Conservation (phyloP, 2,797 vertebrate genomes). For the Squalus acanthias region DNA sequence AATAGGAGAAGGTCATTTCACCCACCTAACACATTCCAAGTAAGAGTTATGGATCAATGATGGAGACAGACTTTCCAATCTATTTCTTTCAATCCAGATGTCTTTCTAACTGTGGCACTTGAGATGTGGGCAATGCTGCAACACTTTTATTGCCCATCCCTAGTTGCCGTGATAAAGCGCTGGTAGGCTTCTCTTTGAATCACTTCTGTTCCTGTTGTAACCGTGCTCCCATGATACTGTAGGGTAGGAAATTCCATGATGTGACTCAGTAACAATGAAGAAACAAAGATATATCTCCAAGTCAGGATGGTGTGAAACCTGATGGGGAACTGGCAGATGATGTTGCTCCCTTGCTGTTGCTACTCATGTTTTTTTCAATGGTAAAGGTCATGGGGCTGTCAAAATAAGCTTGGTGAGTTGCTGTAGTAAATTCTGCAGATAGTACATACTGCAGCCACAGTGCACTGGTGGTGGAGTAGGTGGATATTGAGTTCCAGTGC, state of each 20-base stretch:
- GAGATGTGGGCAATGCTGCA: neutral
- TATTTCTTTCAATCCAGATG: neutral
- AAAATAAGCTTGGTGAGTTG: neutral
- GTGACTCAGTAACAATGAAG: neutral
- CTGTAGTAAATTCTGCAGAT: neutral
- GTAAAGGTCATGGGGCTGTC: neutral
- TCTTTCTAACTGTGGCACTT: neutral
- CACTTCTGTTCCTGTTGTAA: too few relatives aligned
- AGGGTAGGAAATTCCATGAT: neutral
- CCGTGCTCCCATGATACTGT: neutral
- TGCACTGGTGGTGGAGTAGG: neutral
- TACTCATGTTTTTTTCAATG: neutral
- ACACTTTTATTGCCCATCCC: neutral
- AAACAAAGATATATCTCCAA: neutral
- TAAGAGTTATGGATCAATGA: neutral
- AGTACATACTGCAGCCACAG: neutral
- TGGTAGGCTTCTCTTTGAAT: neutral
- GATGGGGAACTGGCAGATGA: neutral
- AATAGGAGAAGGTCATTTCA: conserved; percentile 18
- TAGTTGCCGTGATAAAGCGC: neutral
- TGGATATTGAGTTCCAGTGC: neutral
- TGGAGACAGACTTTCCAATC: neutral
- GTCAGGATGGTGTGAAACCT: neutral
- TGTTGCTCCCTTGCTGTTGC: neutral
- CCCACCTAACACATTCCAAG: neutral